A percentile compares a stretch with the other conserved stretches of the same genome.
Conservation (phyloP, 2,888 invertebrate genomes). For the Stramonita haemastoma region DNA sequence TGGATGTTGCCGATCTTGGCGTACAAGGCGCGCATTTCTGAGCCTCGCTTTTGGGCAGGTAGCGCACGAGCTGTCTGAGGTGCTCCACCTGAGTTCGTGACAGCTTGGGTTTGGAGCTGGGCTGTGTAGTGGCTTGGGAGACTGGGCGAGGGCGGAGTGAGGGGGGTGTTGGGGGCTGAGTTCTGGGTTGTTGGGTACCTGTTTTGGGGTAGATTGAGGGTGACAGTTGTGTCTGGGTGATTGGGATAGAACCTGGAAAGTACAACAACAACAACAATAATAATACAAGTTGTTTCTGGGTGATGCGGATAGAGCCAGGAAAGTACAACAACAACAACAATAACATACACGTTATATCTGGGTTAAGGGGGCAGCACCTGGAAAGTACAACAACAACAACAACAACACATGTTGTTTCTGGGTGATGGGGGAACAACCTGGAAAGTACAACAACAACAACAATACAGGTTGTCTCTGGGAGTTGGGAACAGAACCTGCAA, state of each 20-base stretch:
- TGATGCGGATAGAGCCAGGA: too few species aligned
- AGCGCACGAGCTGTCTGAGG: background rate
- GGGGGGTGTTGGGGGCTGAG: background rate
- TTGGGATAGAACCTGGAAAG: background rate
- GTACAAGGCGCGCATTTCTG: slow-evolving; percentile 5
- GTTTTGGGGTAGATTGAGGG: background rate
- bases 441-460: background rate
- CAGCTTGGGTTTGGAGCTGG: background rate
- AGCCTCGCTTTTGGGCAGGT: background rate
- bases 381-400: background rate
- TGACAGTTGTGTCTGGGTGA: too few species aligned
- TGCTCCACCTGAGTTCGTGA: background rate
- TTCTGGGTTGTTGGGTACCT: background rate
- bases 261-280: background rate
- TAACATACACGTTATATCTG: too few species aligned
- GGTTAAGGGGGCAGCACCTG: too few species aligned
- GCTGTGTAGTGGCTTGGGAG: background rate
- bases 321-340: too few species aligned
- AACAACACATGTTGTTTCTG: too few species aligned
- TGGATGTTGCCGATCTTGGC: background rate
- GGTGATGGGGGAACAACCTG: too few species aligned
- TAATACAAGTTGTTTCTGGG: background rate
- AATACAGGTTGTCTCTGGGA: too few species aligned
- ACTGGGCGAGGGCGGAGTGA: background rate
- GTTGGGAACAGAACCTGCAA: background rate